Base-by-base conservation (phyloP, 2,797 vertebrate species). In the Thamnophis elegans region DNA sequence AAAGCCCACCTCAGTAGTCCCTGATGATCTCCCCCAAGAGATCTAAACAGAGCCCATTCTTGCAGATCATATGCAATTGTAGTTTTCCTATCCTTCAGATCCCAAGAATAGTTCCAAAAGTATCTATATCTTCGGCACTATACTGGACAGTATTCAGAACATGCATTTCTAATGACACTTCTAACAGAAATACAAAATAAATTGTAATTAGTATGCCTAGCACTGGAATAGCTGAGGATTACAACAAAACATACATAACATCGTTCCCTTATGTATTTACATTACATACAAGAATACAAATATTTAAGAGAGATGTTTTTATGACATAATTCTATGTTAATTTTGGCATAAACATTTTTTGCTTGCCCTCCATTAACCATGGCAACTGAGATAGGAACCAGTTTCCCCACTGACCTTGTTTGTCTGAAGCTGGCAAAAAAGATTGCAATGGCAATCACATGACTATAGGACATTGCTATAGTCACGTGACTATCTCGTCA, bases 401-500 rank as follows among this genome's bases (percentile, higher is more conserved):
- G 36, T 36, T 82, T 82, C 36, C 73, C 36, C 73, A 82, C 42
- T 82, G 36, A 82, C 36, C 42, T 47, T 12, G 36, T 47, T 10
- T 82, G 18, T 78, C 18, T 42, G 36, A 82, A 47, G 20, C 20
- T 25, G 9, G 36, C 36, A 47, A 22, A 82, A 36, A 47, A 47
- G 36, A 20, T 36, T 36, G 18, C 32, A 73, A 20, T 73, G 68
- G 68, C n/a, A 20, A 73, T 32, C 68, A 36, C 0, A 3, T 82
- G 36, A 82, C 36, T 42, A 47, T 22, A 22, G 18, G 18, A 47
- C 10, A 42, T 11, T 78, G 18, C 32, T 22, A 42, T 42, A 42
- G 42, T 32, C 68, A 36, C 0, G 1, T 82, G 36, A 82, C 36
- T 42, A 47, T 22, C 97, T 97, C 96, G 96, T 95, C 97, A 97